These are phyloP conservation scores for Nezara viridula DNA, from an alignment of 2,888 invertebrate species.

Conservation along the genomic window DNA sequence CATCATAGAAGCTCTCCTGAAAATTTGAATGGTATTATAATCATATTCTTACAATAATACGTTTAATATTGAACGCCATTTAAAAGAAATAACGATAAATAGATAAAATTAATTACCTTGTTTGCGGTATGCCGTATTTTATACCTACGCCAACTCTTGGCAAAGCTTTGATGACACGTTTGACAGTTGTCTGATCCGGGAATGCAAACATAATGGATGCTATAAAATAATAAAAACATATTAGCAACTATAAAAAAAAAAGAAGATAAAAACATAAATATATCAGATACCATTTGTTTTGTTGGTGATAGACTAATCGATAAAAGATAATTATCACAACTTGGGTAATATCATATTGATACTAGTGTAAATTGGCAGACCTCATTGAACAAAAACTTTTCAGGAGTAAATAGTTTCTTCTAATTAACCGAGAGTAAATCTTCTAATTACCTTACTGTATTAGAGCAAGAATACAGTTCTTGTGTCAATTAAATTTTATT, in stretches of 20 bases:
- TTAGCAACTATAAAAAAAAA: not conserved
- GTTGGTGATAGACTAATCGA: not conserved
- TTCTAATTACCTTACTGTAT: no score
- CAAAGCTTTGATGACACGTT: constrained; percentile 97
- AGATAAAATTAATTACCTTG: constrained; percentile 88
- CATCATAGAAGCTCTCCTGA: constrained; percentile 96
- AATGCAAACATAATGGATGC: constrained; percentile 99
- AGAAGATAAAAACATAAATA: not conserved
- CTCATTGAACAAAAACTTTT: not conserved
- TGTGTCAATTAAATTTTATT: no score
- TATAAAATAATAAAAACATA: constrained; percentile 69
- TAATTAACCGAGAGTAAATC: not conserved
- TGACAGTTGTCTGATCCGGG: constrained; percentile 96
- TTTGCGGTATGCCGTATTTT: constrained; percentile 99
- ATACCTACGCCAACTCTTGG: constrained; percentile 98
- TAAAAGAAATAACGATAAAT: no score
- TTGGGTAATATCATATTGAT: not conserved
- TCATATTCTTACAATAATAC: not conserved
- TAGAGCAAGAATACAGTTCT: no score
- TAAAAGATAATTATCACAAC: not conserved
- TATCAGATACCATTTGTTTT: not conserved
- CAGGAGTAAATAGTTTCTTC: not conserved
- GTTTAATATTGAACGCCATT: no score
- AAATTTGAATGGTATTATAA: constrained; percentile 64
- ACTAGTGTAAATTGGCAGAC: not conserved